Evolutionary conservation across 2,797 vertebrate genomes (phyloP).

Genomic region (Acipenser oxyrinchus): DNA sequence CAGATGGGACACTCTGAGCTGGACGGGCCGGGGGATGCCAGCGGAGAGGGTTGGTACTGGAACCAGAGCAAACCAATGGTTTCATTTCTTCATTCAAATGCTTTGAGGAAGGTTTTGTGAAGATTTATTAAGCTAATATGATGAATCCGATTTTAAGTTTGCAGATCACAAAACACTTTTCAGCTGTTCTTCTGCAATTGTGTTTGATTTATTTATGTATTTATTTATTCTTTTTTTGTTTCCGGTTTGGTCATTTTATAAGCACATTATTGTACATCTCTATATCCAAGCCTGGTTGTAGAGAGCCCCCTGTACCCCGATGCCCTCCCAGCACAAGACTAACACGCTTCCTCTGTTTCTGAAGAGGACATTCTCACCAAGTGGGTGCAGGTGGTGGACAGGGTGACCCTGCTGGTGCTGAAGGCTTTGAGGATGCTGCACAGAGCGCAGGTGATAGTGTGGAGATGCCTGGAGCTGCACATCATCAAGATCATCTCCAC

Average conservation of each 20-base stretch:
- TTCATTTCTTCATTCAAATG: no score
- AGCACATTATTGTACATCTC: neutral
- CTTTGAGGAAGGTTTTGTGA: no score
- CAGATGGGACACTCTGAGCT: constrained; percentile 32
- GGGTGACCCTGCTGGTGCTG: constrained; percentile 44
- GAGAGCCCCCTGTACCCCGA: no score
- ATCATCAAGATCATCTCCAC: constrained; percentile 56
- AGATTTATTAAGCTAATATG: no score
- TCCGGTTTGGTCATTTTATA: neutral
- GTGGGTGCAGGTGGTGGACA: constrained; percentile 53
- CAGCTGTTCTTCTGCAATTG: no score
- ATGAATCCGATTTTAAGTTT: no score
- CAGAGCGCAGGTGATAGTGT: constrained; percentile 48
- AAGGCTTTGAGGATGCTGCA: constrained; percentile 42
- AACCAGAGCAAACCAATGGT: neutral
- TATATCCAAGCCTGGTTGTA: no score
- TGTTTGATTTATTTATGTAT: no score
- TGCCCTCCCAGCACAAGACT: no score
- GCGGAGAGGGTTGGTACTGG: neutral
- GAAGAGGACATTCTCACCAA: constrained; percentile 29
- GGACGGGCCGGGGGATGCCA: neutral
- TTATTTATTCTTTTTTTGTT: no score
- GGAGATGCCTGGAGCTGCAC: constrained; percentile 65
- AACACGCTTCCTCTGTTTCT: neutral
- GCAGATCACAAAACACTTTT: no score